phyloP scores from a whole-genome alignment of 2,113 vertebrate genomes.

The Eretmochelys imbricata region DNA sequence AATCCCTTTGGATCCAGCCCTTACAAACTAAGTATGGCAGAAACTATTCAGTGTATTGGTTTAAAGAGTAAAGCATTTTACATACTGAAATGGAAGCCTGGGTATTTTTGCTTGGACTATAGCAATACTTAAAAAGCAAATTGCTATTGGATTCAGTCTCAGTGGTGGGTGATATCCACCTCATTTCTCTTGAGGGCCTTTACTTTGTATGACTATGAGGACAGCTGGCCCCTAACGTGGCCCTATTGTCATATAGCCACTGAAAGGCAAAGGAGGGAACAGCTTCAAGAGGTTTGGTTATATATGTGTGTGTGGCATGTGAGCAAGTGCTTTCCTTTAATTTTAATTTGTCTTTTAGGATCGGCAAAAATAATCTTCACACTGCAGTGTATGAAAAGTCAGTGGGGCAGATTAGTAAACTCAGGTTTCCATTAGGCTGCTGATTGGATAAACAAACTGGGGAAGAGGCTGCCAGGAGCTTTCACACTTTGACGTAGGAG shows the following conservation, averaged over 20 bases:
- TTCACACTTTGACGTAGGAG: not conserved
- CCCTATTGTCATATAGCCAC: rapidly evolving
- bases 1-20: not conserved
- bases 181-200: not conserved
- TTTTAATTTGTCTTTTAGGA: not conserved
- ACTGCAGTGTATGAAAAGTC: not conserved
- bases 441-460: not conserved
- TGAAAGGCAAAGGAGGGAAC: not conserved
- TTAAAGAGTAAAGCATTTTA: not conserved
- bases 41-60: not conserved
- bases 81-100: not conserved
- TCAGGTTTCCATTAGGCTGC: not conserved
- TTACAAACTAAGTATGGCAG: not conserved
- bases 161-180: not conserved
- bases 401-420: not conserved
- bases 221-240: not conserved
- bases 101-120: not conserved
- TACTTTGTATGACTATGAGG: not conserved
- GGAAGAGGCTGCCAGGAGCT: not conserved
- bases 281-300: not conserved
- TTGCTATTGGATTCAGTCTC: not conserved
- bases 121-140: not conserved
- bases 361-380: not conserved
- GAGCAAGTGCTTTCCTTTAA: not conserved
- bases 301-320: not conserved